Conservation (phyloP, 2,113 vertebrate species). For the Seriola rivoliana region DNA sequence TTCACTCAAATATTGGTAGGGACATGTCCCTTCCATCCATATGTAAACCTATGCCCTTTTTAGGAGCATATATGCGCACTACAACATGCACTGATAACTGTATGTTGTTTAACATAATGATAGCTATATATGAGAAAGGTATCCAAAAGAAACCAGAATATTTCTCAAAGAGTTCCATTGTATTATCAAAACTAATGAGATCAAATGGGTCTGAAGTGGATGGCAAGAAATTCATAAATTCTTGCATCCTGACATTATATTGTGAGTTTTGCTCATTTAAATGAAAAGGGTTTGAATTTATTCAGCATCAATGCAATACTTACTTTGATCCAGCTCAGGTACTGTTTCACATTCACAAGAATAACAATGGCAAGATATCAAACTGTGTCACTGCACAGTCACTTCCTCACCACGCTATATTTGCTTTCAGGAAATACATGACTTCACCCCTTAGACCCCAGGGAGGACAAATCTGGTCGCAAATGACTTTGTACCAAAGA, state of each 20-base stretch:
- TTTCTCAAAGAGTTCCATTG: neutral
- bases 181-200: neutral
- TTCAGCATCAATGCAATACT: neutral
- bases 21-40: no score
- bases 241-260: no score
- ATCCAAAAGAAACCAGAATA: neutral
- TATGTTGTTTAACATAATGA: no score
- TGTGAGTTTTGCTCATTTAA: neutral
- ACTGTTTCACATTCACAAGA: neutral
- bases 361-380: neutral
- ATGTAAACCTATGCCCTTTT: no score
- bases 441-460: constrained; percentile 14
- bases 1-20: no score
- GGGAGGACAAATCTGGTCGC: constrained; percentile 1
- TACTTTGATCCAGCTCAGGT: neutral
- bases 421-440: constrained; percentile 39
- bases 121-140: neutral
- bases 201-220: neutral
- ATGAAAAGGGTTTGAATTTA: neutral
- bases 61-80: neutral
- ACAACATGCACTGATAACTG: neutral
- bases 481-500: constrained; percentile 9
- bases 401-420: neutral
- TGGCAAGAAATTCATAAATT: no score
- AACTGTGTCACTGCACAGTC: neutral